Evolutionary conservation across 2,888 invertebrate species (phyloP).

Genomic region (Lithosia quadra): DNA sequence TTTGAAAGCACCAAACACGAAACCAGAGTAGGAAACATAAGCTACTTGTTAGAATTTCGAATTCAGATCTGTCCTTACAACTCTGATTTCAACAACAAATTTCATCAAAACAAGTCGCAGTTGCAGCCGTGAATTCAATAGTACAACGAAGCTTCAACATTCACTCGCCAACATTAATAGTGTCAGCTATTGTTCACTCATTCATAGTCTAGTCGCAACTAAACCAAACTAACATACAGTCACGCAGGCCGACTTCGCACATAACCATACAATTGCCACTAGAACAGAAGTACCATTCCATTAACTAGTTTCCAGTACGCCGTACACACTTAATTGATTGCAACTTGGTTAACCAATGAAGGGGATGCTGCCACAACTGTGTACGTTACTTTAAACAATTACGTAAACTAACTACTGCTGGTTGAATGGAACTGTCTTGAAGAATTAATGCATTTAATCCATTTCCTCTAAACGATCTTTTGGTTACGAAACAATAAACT

Average conservation of each 20-base stretch:
- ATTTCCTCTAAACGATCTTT: slow-evolving; percentile 20
- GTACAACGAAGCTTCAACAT: slow-evolving; percentile 39
- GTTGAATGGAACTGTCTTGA: slow-evolving; percentile 29
- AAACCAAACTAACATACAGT: slow-evolving; percentile 52
- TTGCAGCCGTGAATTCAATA: slow-evolving; percentile 24
- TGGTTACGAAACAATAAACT: slow-evolving; percentile 25
- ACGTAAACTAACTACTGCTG: slow-evolving; percentile 21
- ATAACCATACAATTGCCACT: slow-evolving; percentile 38
- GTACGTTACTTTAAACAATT: slow-evolving; percentile 48
- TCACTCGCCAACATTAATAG: slow-evolving; percentile 47
- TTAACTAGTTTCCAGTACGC: slow-evolving; percentile 50
- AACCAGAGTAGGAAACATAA: neutral
- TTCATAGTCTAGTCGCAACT: slow-evolving; percentile 53
- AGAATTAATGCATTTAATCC: slow-evolving; percentile 38
- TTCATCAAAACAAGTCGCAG: slow-evolving; percentile 10
- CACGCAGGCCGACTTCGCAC: slow-evolving; percentile 40
- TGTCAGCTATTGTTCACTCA: slow-evolving; percentile 47
- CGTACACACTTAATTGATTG: slow-evolving; percentile 62
- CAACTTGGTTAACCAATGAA: slow-evolving; percentile 30
- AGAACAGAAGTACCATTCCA: slow-evolving; percentile 44
- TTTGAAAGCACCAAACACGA: neutral
- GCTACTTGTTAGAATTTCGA: neutral
- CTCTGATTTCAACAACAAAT: slow-evolving; percentile 7
- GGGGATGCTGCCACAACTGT: slow-evolving; percentile 46
- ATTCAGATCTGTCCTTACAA: neutral